phyloP scores from a whole-genome alignment of 2,113 vertebrate genomes.

The Irena cyanogastra region DNA sequence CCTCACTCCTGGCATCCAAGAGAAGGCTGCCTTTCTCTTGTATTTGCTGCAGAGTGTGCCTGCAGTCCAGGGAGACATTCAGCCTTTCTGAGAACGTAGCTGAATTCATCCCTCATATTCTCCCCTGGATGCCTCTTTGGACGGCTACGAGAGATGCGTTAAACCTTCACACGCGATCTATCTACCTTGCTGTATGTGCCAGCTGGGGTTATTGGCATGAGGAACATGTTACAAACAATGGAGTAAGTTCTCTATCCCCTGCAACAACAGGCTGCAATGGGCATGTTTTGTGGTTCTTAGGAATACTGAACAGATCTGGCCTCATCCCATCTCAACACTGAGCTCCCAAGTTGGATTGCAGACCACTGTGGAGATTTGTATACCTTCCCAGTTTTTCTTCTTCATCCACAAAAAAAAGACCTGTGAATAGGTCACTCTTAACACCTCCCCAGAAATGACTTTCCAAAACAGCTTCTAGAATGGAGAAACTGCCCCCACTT shows the following conservation, averaged over 20 bases:
- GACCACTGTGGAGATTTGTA: slow-evolving; percentile 61
- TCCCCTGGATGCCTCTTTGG: slow-evolving; percentile 64
- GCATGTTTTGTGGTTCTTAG: slow-evolving; percentile 68
- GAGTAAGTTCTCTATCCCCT: slow-evolving; percentile 67
- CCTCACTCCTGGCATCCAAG: slow-evolving; percentile 57
- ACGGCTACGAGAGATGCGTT: slow-evolving; percentile 59
- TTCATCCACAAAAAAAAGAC: slow-evolving; percentile 40
- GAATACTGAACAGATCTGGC: slow-evolving; percentile 61
- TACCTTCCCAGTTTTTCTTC: slow-evolving; percentile 48
- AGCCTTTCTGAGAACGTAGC: slow-evolving; percentile 52
- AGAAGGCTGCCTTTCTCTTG: slow-evolving; percentile 67
- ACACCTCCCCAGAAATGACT: slow-evolving; percentile 6
- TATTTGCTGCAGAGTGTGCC: slow-evolving; percentile 65
- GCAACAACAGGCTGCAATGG: slow-evolving; percentile 67
- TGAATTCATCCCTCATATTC: slow-evolving; percentile 57
- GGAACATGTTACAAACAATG: slow-evolving; percentile 59
- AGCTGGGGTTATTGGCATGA: slow-evolving; percentile 40
- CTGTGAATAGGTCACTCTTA: slow-evolving; percentile 55
- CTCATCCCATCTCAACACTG: slow-evolving; percentile 40
- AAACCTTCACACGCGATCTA: slow-evolving; percentile 33
- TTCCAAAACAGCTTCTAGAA: slow-evolving; percentile 58
- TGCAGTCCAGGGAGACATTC: slow-evolving; percentile 65
- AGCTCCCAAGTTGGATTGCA: slow-evolving; percentile 59
- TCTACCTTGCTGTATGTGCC: slow-evolving; percentile 17
- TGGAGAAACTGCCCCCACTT: slow-evolving; percentile 34